These are phyloP conservation scores for Zingel zingel DNA, from an alignment of 2,113 vertebrate genomes.

Conservation along the genomic window DNA sequence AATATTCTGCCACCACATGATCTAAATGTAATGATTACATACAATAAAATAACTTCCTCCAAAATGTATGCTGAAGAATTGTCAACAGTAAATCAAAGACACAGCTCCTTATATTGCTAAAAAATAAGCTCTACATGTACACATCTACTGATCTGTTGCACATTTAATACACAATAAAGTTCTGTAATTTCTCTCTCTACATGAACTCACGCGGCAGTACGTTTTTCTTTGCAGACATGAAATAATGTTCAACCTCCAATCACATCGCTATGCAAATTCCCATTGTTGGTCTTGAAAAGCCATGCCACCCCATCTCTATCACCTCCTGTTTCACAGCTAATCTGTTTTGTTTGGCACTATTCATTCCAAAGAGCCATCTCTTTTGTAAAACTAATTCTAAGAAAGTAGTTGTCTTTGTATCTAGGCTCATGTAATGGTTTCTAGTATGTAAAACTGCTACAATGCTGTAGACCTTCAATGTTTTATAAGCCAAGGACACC, in stretches of 20 bases:
- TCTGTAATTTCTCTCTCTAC: neutral
- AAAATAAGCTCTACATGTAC: neutral
- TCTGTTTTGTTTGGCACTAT: conserved; percentile 41
- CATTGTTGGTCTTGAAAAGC: conserved; percentile 28
- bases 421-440: neutral
- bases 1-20: neutral
- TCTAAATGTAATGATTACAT: neutral
- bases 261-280: conserved; percentile 12
- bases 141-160: neutral
- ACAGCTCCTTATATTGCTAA: neutral
- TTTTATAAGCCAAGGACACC: too few relatives aligned
- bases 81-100: neutral
- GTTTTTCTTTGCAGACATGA: neutral
- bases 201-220: too few relatives aligned
- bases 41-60: neutral
- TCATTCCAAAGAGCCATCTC: conserved; percentile 15
- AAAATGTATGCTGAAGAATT: neutral
- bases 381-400: conserved; percentile 9
- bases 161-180: neutral
- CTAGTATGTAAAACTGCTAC: neutral
- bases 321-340: conserved; percentile 34
- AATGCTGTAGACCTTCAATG: neutral
- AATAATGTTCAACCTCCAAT: neutral
- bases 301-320: neutral
- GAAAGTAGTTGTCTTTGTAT: neutral